Evolutionary conservation across 2,113 vertebrate genomes (phyloP), one percentile per base, ranked within the genome.

Genomic region (Silurus glanis): DNA sequence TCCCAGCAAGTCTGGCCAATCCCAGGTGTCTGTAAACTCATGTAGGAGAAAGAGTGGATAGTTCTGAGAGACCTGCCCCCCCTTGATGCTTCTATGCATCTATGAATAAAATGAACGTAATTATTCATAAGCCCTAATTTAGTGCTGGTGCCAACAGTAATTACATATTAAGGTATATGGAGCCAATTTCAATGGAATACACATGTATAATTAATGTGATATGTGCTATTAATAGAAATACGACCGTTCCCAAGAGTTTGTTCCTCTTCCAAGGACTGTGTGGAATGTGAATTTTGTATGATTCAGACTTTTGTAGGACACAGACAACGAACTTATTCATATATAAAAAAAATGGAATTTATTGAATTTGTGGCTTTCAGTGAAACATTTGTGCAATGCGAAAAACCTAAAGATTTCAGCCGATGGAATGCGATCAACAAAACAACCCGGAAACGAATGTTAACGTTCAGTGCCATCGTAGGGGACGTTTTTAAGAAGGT

Each of bases 311-410:
- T 37, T 71, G 16, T 37, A 61, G 78, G 9, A 28, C 87, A 67
- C 51, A 87, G 56, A 89, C 80, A 85, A 3, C 37, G 58, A 23
- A 9, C 28, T 10, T 6, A 13, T 83, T 74, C 56, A 81, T 84
- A 87, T 89, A 89, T 84, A 87, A 90, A 37, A 37, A 37, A 90
- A 90, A 87, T 89, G 89, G 87, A 87, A 59, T 86, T 55, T 86
- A 23, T 85, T 90, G 89, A 89, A 90, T 87, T 90, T 83, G 83
- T 90, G 81, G 83, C 78, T 82, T 86, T 84, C 72, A 72, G 89
- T 83, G 78, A 84, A 86, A 79, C 88, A 89, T 85, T 83, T 87
- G 87, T 89, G 84, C 78, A 76, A 87, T 85, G 51, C 80, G 80
- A 56, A 87, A 37, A 85, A 81, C 53, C 3, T 67, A 88, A 75